Percentiles rank a stretch among this genome's conserved stretches.
phyloP scores from a whole-genome alignment of 2,797 vertebrate genomes.

The Enteromius argenteus region DNA sequence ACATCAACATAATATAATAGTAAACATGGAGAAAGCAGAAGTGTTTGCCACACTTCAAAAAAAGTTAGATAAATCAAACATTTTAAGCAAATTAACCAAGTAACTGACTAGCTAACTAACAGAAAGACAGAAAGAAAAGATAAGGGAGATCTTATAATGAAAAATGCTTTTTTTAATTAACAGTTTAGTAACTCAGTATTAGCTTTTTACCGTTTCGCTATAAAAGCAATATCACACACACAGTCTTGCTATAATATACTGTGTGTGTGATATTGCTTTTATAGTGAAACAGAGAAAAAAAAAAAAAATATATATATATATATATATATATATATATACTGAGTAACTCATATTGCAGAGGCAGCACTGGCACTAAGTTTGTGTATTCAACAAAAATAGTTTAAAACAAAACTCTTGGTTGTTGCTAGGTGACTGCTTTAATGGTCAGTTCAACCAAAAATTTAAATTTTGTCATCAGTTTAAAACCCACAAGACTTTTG shows the following conservation, averaged over 20 bases:
- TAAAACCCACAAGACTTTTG: background rate
- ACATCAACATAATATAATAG: conserved; percentile 27
- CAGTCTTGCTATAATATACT: too few species aligned
- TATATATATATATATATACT: background rate
- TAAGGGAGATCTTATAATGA: too few species aligned
- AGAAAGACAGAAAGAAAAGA: background rate
- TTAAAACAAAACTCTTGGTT: background rate
- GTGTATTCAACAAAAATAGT: background rate
- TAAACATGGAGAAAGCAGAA: background rate
- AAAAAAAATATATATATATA: background rate
- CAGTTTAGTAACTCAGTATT: too few species aligned
- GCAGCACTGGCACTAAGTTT: background rate
- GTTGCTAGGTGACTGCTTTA: background rate
- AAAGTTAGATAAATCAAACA: background rate
- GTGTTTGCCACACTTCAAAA: background rate
- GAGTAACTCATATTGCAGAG: background rate
- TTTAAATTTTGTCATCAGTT: background rate
- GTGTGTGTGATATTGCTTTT: too few species aligned
- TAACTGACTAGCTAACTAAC: background rate
- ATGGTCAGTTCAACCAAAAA: background rate
- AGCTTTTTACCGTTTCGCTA: too few species aligned
- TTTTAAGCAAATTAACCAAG: background rate
- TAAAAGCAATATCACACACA: too few species aligned
- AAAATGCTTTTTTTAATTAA: too few species aligned
- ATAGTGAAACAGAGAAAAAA: too few species aligned